Percentiles rank a stretch among this genome's conserved stretches.
These are phyloP conservation scores for Rallus crepitans DNA, from an alignment of 2,797 vertebrate genomes.

Conservation along the genomic window DNA sequence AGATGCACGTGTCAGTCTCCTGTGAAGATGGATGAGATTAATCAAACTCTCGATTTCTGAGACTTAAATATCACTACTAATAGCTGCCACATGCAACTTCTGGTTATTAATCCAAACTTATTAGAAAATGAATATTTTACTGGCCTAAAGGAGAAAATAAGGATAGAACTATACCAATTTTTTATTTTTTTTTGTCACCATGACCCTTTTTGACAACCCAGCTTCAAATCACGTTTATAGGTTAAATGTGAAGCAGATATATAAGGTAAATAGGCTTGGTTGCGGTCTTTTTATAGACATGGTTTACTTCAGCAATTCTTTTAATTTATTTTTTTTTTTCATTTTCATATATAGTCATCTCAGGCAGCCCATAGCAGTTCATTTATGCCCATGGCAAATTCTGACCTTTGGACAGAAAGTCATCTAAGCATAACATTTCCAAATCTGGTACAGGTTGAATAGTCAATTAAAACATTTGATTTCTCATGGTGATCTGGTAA, in stretches of 20 bases:
- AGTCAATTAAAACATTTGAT: not conserved
- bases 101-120: not conserved
- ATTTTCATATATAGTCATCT: not conserved
- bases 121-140: not conserved
- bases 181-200: not conserved
- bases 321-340: not conserved
- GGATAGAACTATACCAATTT: accelerated
- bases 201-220: not conserved
- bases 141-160: not conserved
- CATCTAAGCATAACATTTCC: not conserved
- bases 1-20: accelerated
- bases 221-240: not conserved
- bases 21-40: not conserved
- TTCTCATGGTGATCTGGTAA: not conserved
- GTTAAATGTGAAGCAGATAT: not conserved
- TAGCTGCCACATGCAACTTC: not conserved
- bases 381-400: not conserved
- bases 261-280: not conserved
- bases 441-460: not conserved
- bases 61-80: not conserved
- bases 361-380: not conserved
- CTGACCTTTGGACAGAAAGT: not conserved
- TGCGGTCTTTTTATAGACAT: not conserved
- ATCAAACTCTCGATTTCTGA: not conserved
- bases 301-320: not conserved